Base-by-base conservation (phyloP, 2,113 vertebrate species). In the Rhea pennata region DNA sequence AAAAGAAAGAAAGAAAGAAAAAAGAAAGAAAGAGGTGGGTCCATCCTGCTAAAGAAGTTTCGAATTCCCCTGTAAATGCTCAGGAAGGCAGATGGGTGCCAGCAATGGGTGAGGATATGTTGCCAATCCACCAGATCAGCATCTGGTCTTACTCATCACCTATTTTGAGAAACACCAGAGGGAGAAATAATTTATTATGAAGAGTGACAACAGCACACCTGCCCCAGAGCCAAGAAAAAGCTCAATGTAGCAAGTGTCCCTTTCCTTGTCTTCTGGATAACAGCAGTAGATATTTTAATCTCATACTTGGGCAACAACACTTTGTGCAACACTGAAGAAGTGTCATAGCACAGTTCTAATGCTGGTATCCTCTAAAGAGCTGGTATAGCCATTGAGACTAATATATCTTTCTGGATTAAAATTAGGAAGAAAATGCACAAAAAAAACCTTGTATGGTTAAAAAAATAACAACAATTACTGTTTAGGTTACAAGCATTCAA, bases 101-200 rank as follows among this genome's bases (percentile, higher is more conserved):
- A 67, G 42, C 36, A 50, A 62, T 1, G 9, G 17, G 13, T 61
- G 84, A 67, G 44, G 15, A 82, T 15, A 56, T n/a, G 58, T 4
- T 51, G 70, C 50, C 46, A 50, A 20, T 11, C n/a, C 26, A 66
- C 23, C 58, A 92, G 50, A 54, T 7, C n/a, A 17, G 21, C 36
- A 40, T 7, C 13, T 61, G 48, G 26, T 46, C 51, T 40, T 1
- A 0, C 39, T 80, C 33, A 58, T 53, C 20, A 14, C 14, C 15
- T 26, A 42, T 0, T 2, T 29, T 16, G 19, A 2, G 2, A 74
- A 58, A 12, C 14, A 3, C 12, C 3, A 12, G 5, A 0, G 31
- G 40, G 24, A 5, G 73, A 71, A 82, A 61, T 0, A n/a, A 11
- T 19, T 4, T 23, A 39, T 56, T 66, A 12, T 65, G 70, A 91